phyloP scores from a whole-genome alignment of 2,888 invertebrate genomes.

The Tipula confusa region DNA sequence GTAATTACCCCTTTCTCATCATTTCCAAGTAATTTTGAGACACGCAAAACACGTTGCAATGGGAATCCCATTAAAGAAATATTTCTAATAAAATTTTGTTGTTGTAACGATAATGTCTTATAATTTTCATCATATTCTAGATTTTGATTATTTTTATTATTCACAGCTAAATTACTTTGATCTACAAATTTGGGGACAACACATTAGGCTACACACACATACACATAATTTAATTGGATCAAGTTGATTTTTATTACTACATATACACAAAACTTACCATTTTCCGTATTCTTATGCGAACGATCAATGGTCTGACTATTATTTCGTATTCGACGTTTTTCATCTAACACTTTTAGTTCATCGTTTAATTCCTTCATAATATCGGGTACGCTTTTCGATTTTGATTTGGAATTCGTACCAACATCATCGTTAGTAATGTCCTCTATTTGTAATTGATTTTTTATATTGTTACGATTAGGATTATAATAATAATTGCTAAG shows the following conservation, averaged over 20 bases:
- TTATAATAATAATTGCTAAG: slow-evolving; percentile 4
- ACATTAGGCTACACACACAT: neutral
- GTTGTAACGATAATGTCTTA: slow-evolving; percentile 50
- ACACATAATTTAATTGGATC: too few species aligned
- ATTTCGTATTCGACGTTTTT: slow-evolving; percentile 52
- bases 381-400: slow-evolving; percentile 66
- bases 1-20: slow-evolving; percentile 76
- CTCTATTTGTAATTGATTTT: neutral
- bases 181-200: neutral
- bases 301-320: slow-evolving; percentile 52
- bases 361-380: slow-evolving; percentile 70
- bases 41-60: slow-evolving; percentile 70
- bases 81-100: slow-evolving; percentile 65
- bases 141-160: neutral
- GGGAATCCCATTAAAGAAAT: slow-evolving; percentile 88
- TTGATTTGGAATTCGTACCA: slow-evolving; percentile 43
- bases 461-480: slow-evolving; percentile 14
- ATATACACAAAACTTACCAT: slow-evolving; percentile 20
- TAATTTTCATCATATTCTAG: slow-evolving; percentile 36
- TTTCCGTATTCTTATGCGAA: neutral
- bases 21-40: slow-evolving; percentile 70
- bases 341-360: slow-evolving; percentile 55
- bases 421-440: neutral
- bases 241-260: neutral
- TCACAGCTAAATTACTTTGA: neutral